phyloP scores from a whole-genome alignment of 1,140 invertebrate genomes.

The Cherax destructor region DNA sequence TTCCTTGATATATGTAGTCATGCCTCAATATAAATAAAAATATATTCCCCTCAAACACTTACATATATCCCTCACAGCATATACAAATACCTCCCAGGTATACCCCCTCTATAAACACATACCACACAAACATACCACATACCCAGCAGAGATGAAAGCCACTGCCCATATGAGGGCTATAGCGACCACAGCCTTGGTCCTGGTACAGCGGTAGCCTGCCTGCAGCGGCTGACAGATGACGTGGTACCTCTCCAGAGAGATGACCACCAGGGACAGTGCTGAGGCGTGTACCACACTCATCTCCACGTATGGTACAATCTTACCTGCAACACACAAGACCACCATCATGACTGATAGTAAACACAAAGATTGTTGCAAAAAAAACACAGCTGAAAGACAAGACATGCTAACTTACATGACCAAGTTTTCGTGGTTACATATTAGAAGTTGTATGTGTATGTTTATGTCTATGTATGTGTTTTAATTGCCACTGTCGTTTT shows the following conservation, averaged over 20 bases:
- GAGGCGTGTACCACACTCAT: conserved; percentile 94
- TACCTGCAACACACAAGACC: conserved; percentile 73
- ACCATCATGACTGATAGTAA: too few relatives aligned
- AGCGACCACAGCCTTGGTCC: conserved; percentile 87
- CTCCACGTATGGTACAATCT: conserved; percentile 92
- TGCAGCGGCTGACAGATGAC: conserved; percentile 94
- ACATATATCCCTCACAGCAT: background rate
- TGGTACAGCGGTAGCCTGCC: conserved; percentile 93
- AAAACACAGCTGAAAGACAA: too few relatives aligned
- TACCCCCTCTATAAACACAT: too few relatives aligned
- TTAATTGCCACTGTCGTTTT: too few relatives aligned
- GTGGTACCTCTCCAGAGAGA: conserved; percentile 83
- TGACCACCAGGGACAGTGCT: conserved; percentile 92
- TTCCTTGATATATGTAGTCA: too few relatives aligned
- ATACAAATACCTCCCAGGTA: background rate
- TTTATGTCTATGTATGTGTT: too few relatives aligned
- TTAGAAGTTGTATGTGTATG: too few relatives aligned
- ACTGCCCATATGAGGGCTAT: conserved; percentile 87
- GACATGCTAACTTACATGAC: too few relatives aligned
- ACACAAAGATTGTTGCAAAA: too few relatives aligned
- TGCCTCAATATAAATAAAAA: too few relatives aligned
- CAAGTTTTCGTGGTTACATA: too few relatives aligned
- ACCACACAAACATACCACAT: conserved; percentile 2
- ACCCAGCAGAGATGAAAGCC: conserved; percentile 64
- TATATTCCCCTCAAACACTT: too few relatives aligned